Base-by-base conservation (phyloP, 1,140 invertebrate genomes). In the Drosophila rufa region DNA sequence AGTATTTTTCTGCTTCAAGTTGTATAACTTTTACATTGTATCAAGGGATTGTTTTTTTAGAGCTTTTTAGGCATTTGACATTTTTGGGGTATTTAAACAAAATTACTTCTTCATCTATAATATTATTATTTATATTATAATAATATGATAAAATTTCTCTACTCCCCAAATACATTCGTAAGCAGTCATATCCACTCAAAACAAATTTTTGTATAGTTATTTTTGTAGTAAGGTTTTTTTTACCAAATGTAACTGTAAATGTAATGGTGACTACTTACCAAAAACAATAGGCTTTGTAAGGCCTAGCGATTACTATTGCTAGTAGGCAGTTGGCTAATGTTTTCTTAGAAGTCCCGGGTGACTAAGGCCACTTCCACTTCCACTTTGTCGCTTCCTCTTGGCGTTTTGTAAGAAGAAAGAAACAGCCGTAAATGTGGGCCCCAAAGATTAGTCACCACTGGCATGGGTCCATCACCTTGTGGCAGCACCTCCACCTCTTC, bases 281-380 rank as follows among this genome's bases (percentile, higher is more conserved):
- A 25, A 46, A 9, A 43, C 27, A 48, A 47, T 42, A 47, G 42
- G 27, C 33, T 47, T 48, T 48, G 22, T 51, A 42, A 55, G 36
- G 5, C 33, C 48, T 48, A 55, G 11, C 33, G 1, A 38, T 47
- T 1, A 77, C 43, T 27, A 38, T 15, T 19, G 12, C 15, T 48
- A n/a, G 69, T 47, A 38, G 47, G 53, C 19, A 40, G 53, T 55
- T 55, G 22, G 8, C 38, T 17, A 46, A 58, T 59, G 48, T 14
- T 30, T 30, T 30, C 84, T 59, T 61, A 51, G 62, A 80, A 89
- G 70, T 60, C 59, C 30, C 53, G 71, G 66, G 60, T 87, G 84
- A 87, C 77, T 87, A 89, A 87, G 50, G 50, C 58, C 47, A 85
- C 64, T 80, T 87, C 77, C 85, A 90, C 81, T 84, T 83, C 84